A percentile compares a stretch with the other conserved stretches of the same genome.
Evolutionary conservation across 1,140 invertebrate species (phyloP).

Genomic region (Adoxophyes honmai): DNA sequence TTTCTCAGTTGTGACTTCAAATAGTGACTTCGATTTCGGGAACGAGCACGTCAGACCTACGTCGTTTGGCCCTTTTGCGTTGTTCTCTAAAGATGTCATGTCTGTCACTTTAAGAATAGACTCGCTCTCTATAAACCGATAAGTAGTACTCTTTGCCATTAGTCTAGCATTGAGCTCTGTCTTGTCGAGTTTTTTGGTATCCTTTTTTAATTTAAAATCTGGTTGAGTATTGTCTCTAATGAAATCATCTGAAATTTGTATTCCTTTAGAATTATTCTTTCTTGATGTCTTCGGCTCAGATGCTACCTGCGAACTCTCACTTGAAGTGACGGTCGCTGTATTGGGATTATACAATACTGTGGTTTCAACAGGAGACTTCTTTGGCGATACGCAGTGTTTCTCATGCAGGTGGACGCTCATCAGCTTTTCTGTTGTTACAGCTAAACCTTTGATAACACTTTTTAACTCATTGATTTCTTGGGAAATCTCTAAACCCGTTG

Average conservation of each 20-base stretch:
- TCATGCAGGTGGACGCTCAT: conserved; percentile 18
- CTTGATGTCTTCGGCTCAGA: neutral
- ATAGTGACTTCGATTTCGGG: conserved; percentile 41
- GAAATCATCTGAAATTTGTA: conserved; percentile 39
- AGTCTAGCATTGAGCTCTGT: conserved; percentile 33
- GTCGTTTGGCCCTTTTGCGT: conserved; percentile 22
- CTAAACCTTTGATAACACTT: conserved; percentile 42
- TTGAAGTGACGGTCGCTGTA: too few relatives aligned
- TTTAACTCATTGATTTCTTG: conserved; percentile 47
- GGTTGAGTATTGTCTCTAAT: conserved; percentile 29
- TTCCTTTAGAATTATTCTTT: conserved; percentile 37
- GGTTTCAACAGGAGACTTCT: neutral
- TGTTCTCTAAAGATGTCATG: conserved; percentile 40
- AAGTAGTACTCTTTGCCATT: conserved; percentile 48
- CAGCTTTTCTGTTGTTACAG: conserved; percentile 38
- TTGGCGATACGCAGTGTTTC: neutral
- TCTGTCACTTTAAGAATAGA: conserved; percentile 58
- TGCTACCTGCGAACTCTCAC: too few relatives aligned
- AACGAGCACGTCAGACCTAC: conserved; percentile 36
- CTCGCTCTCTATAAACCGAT: conserved; percentile 61
- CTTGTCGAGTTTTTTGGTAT: conserved; percentile 31
- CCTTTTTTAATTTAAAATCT: conserved; percentile 42
- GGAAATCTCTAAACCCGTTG: conserved; percentile 32
- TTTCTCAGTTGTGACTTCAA: conserved; percentile 29
- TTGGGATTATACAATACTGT: too few relatives aligned